Conservation (phyloP, 1,140 invertebrate species). For the Drosophila nigrodunni region DNA sequence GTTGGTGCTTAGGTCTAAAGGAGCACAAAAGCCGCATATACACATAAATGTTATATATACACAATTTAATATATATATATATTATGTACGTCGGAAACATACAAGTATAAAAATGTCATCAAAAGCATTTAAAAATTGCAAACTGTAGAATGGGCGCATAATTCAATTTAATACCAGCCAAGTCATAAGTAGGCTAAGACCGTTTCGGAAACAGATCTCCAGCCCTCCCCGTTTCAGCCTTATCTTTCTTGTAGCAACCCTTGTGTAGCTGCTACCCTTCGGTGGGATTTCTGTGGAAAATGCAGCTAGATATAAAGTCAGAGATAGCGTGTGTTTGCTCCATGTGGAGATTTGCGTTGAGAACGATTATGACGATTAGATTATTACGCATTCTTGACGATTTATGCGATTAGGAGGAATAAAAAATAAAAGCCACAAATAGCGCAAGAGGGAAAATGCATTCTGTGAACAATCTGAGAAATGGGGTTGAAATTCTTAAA, state of each 20-base stretch:
- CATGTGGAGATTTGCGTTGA: constrained; percentile 63
- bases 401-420: constrained; percentile 72
- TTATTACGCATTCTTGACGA: constrained; percentile 80
- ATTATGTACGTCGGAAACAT: not conserved
- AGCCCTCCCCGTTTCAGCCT: not conserved
- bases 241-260: not conserved
- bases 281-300: constrained; percentile 5
- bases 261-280: constrained; percentile 1
- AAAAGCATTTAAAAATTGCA: constrained; percentile 79
- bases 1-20: constrained; percentile 64
- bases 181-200: constrained; percentile 60
- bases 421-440: constrained; percentile 48
- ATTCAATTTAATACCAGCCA: constrained; percentile 61
- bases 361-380: constrained; percentile 76
- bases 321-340: constrained; percentile 23
- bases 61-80: constrained; percentile 11
- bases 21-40: constrained; percentile 26
- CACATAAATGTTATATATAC: constrained; percentile 50
- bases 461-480: not conserved
- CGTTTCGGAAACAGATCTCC: not conserved
- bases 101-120: constrained; percentile 74
- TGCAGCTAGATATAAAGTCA: constrained; percentile 8
- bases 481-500: constrained; percentile 40
- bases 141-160: constrained; percentile 59
- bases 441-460: constrained; percentile 31